Percentiles rank a stretch among this genome's conserved stretches.
Evolutionary conservation across 2,113 vertebrate genomes (phyloP).

Genomic region (Dicentrarchus labrax): DNA sequence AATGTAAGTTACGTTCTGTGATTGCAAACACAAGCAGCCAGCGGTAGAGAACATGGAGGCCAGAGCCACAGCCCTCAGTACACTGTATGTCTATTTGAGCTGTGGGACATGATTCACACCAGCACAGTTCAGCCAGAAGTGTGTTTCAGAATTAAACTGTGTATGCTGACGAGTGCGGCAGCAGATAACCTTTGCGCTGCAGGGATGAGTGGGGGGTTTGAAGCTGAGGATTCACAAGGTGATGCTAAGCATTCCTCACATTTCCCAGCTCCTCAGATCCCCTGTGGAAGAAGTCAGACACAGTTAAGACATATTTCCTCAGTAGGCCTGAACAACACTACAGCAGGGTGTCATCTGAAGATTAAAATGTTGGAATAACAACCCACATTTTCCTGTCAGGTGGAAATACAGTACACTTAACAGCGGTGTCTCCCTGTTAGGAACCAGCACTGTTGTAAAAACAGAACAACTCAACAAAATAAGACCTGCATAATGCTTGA

Average conservation of each 20-base stretch:
- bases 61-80: background rate
- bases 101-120: slow-evolving; percentile 27
- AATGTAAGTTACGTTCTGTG: background rate
- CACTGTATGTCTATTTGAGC: background rate
- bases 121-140: background rate
- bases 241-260: slow-evolving; percentile 68
- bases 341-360: background rate
- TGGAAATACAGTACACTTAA: background rate
- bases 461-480: no score
- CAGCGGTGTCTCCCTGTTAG: background rate
- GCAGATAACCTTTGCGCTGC: slow-evolving; percentile 50
- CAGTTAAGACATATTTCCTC: slow-evolving; percentile 13
- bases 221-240: slow-evolving; percentile 51
- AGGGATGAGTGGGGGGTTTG: slow-evolving; percentile 20
- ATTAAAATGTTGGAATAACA: background rate
- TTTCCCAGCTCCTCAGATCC: slow-evolving; percentile 51
- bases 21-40: background rate
- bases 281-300: slow-evolving; percentile 24
- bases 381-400: no score
- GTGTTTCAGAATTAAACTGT: slow-evolving; percentile 4
- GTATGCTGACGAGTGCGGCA: background rate
- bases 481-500: no score
- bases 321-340: background rate
- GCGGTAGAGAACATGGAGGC: background rate
- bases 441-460: no score